Evolutionary conservation across 2,797 vertebrate genomes (phyloP), one percentile per base, ranked within the genome.

Genomic region (Tinamus major): DNA sequence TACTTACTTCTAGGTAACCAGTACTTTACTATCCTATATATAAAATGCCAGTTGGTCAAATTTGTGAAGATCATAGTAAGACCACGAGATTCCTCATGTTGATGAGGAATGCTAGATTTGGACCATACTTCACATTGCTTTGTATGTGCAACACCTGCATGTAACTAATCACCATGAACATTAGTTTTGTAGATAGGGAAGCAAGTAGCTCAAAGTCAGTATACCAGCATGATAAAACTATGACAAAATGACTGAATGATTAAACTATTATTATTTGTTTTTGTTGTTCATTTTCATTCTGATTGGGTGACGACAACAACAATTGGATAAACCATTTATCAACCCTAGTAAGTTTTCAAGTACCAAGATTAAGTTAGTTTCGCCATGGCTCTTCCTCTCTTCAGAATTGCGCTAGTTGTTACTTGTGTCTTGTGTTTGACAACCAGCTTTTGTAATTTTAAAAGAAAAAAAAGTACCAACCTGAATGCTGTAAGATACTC

Each of bases 401-500:
- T 75, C 67, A 93, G 23, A 65, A 91, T 41, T 86, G 64, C 8
- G 74, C 59, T 76, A 74, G 10, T 35, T 94, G 20, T 72, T 81
- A 83, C 27, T 82, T 55, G 59, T 44, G 67, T 83, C 29, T 93
- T 93, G 83, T 72, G 39, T 55, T 82, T 58, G 51, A 58, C 77
- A 64, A 79, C 26, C 19, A 91, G 62, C 65, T 96, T 92, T 93
- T 62, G 90, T 68, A 92, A 87, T 33, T 87, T 77, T 79, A 77
- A 84, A 78, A 91, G 35, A 85, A 44, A 89, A 95, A 90, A 90
- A 90, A 68, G 33, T 86, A 98, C 98, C 67, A 94, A 98, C 98
- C 98, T 98, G 97, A 98, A 98, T 51, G 98, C 98, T 79, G 97
- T 96, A 63, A 98, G 96, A 96, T 98, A 98, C 93, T 98, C 97